Percentiles rank a stretch among this genome's conserved stretches.
Conservation (phyloP, 2,797 vertebrate species). For the Pseudocheirus occidentalis region DNA sequence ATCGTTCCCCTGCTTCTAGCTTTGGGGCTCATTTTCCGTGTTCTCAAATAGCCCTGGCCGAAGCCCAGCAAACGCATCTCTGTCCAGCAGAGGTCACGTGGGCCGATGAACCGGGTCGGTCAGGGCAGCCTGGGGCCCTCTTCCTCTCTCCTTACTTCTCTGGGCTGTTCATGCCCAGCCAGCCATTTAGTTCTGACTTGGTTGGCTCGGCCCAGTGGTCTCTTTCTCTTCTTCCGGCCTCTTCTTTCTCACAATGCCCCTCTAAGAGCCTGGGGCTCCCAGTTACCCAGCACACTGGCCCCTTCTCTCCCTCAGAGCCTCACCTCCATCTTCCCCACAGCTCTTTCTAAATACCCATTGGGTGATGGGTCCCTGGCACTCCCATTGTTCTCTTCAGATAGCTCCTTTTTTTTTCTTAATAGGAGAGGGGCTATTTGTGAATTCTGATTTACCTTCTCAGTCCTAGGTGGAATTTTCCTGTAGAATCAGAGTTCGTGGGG, state of each 20-base stretch:
- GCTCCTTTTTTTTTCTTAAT: neutral
- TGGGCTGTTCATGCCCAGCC: neutral
- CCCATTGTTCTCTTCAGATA: neutral
- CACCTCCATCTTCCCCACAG: neutral
- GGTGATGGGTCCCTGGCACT: fast-evolving
- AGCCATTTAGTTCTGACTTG: neutral
- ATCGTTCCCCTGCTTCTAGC: neutral
- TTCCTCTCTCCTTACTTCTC: neutral
- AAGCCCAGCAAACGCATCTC: neutral
- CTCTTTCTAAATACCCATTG: neutral
- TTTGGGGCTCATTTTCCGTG: neutral
- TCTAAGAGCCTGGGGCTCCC: neutral
- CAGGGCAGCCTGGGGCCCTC: neutral
- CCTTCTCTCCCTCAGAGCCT: neutral
- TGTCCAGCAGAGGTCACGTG: neutral
- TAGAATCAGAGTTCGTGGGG: neutral
- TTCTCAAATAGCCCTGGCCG: neutral
- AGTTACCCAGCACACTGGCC: too few species aligned
- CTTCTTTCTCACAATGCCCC: neutral
- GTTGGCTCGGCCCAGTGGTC: neutral
- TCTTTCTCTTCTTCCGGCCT: neutral
- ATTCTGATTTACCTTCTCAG: neutral
- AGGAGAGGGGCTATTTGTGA: neutral
- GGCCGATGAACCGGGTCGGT: fast-evolving
- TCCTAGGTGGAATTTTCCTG: neutral